Conservation (phyloP, 2,113 vertebrate genomes). For the Hippolais icterina region DNA sequence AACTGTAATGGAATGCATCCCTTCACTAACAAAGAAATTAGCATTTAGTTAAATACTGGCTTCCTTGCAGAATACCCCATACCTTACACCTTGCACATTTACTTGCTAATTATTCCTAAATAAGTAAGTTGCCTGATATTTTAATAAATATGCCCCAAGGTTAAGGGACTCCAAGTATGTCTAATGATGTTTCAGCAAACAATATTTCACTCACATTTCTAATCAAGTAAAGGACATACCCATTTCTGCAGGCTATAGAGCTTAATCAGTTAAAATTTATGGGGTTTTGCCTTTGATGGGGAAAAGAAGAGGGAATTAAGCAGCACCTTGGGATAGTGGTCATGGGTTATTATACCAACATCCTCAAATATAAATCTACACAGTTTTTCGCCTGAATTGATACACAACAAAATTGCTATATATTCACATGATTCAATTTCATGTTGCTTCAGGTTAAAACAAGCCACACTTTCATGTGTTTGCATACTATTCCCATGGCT, state of each 20-base stretch:
- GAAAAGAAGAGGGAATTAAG: neutral
- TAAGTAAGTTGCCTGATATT: neutral
- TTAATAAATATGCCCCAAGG: neutral
- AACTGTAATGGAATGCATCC: neutral
- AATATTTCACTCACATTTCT: constrained; percentile 8
- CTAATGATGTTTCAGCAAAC: constrained; percentile 32
- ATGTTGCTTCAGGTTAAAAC: constrained; percentile 74
- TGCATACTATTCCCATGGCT: constrained; percentile 60
- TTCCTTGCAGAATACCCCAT: neutral
- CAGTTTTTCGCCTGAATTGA: constrained; percentile 32
- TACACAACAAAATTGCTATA: constrained; percentile 24
- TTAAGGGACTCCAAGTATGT: constrained; percentile 36
- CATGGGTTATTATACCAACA: constrained; percentile 52
- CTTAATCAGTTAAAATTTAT: constrained; percentile 11
- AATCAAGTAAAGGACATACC: constrained; percentile 5
- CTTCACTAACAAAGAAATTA: neutral
- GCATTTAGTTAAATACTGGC: neutral
- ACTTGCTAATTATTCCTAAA: constrained; percentile 9
- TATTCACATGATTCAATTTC: constrained; percentile 66
- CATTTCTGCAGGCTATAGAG: constrained; percentile 23
- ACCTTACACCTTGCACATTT: neutral
- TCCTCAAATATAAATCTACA: constrained; percentile 49
- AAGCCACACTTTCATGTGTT: constrained; percentile 64
- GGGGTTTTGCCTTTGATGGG: neutral
- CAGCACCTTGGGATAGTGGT: constrained; percentile 19